Conservation (phyloP, 2,797 vertebrate genomes). For the Parauchenoglanis ngamensis region DNA sequence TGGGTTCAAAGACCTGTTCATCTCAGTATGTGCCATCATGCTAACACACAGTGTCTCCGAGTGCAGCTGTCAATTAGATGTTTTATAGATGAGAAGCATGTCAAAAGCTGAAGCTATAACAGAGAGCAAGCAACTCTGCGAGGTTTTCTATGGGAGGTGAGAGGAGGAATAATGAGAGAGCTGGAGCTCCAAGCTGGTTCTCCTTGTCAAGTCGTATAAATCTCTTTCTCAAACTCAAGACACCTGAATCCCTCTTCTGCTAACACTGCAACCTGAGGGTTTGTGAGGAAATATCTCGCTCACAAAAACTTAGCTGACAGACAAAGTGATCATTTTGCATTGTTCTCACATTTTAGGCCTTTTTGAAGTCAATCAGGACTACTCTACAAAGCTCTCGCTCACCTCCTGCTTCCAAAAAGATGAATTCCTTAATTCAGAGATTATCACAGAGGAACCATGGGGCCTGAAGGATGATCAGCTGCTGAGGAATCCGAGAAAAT, state of each 20-base stretch:
- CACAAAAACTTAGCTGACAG: conserved; percentile 42
- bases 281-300: conserved; percentile 30
- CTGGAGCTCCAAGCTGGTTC: conserved; percentile 29
- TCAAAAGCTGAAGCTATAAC: conserved; percentile 40
- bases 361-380: conserved; percentile 49
- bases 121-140: conserved; percentile 25
- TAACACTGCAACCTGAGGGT: conserved; percentile 37
- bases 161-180: conserved; percentile 27
- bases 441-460: conserved; percentile 45
- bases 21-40: conserved; percentile 32
- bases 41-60: conserved; percentile 10
- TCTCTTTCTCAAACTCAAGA: conserved; percentile 40
- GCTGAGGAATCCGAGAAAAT: conserved; percentile 6
- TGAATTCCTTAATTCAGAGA: conserved; percentile 42
- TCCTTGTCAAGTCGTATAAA: conserved; percentile 51
- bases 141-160: conserved; percentile 26
- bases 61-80: conserved; percentile 38
- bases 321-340: conserved; percentile 46
- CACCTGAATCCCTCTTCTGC: conserved; percentile 48
- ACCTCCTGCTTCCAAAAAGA: conserved; percentile 11
- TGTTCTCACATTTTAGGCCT: conserved; percentile 44
- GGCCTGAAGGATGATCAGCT: conserved; percentile 46
- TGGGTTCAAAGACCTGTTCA: conserved; percentile 40
- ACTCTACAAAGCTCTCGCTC: conserved; percentile 36
- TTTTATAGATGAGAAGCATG: conserved; percentile 44